phyloP scores from a whole-genome alignment of 2,888 invertebrate species.

The Hermodice carunculata region DNA sequence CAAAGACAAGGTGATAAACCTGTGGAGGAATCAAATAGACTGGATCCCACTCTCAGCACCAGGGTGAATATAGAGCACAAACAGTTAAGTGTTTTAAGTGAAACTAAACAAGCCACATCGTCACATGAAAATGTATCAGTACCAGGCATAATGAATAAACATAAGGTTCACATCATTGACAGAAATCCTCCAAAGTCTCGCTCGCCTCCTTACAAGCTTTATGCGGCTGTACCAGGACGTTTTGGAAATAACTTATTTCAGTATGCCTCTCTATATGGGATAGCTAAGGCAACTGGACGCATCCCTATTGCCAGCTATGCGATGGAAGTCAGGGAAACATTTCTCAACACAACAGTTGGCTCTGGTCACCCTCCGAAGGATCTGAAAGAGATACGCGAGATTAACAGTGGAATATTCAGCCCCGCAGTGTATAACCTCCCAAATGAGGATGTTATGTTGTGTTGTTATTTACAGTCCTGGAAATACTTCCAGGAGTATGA shows the following conservation, averaged over 20 bases:
- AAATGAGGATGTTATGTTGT: conserved; percentile 10
- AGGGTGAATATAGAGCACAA: no score
- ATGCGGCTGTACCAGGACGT: conserved; percentile 10
- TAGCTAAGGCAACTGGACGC: conserved; percentile 12
- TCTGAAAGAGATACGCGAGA: conserved; percentile 7
- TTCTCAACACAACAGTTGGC: background rate
- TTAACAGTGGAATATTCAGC: conserved; percentile 7
- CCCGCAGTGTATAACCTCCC: conserved; percentile 10
- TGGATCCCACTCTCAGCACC: no score
- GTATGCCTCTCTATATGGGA: conserved; percentile 28
- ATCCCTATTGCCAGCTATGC: conserved; percentile 6
- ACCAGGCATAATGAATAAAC: no score
- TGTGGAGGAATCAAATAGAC: no score
- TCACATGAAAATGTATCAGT: no score
- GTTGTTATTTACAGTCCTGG: conserved; percentile 33
- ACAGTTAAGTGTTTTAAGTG: no score
- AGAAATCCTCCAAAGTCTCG: no score
- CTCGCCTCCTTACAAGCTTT: no score
- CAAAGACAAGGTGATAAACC: no score
- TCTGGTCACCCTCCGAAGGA: background rate
- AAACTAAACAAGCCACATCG: no score
- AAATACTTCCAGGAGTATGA: conserved; percentile 22
- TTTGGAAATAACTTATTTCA: conserved; percentile 27
- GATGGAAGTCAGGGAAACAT: conserved; percentile 6
- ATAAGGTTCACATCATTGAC: no score